Conservation (phyloP, 1,140 invertebrate genomes). For the Aethina tumida region DNA sequence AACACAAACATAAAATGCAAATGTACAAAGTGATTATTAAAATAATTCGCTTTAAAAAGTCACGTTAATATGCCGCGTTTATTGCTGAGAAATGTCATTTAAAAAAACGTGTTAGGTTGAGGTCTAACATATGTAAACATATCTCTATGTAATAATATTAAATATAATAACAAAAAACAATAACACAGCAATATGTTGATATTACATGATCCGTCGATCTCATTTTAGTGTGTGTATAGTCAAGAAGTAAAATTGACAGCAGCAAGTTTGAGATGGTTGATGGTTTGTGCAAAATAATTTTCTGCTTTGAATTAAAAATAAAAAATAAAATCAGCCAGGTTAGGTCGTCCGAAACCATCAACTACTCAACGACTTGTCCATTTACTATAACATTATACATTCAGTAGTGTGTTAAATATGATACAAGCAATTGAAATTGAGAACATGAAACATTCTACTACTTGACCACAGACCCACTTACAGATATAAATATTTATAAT, state of each 20-base stretch:
- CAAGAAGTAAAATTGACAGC: background rate
- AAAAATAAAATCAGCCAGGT: conserved; percentile 8
- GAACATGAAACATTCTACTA: conserved; percentile 15
- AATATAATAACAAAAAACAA: conserved; percentile 1
- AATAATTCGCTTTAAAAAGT: conserved; percentile 4
- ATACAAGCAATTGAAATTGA: conserved; percentile 5
- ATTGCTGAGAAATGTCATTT: conserved; percentile 4
- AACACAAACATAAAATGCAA: too few species aligned
- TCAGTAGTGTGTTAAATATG: background rate
- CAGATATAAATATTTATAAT: conserved; percentile 34
- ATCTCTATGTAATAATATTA: background rate
- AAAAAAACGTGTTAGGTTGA: too few species aligned
- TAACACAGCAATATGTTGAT: conserved; percentile 13
- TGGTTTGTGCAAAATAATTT: background rate
- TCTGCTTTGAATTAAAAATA: conserved; percentile 12
- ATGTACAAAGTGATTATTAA: too few species aligned
- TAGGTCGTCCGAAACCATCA: background rate
- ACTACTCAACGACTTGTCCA: background rate
- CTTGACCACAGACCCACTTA: conserved; percentile 24
- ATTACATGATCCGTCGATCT: conserved; percentile 12
- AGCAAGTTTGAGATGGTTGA: background rate
- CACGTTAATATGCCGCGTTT: background rate
- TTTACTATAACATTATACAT: background rate
- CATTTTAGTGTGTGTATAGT: conserved; percentile 16
- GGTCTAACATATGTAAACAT: background rate